These are phyloP conservation scores for Lacanobia oleracea DNA, from an alignment of 2,888 invertebrate genomes.

Conservation along the genomic window DNA sequence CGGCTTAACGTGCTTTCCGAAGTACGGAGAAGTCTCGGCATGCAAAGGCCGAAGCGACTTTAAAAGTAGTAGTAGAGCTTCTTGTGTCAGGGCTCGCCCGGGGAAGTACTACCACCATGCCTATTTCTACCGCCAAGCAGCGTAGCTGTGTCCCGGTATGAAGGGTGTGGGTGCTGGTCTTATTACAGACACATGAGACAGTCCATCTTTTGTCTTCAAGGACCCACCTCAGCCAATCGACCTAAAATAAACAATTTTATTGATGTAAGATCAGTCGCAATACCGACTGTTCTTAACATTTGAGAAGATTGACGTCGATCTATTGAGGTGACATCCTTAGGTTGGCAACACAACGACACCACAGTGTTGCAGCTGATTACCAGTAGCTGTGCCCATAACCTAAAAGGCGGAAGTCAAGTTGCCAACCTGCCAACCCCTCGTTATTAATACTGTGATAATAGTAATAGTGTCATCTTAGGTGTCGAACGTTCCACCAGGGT, in stretches of 20 bases:
- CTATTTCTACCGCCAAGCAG: conserved; percentile 11
- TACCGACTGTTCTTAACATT: no score
- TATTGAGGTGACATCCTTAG: not conserved
- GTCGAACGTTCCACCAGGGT: conserved; percentile 6
- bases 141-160: conserved; percentile 2
- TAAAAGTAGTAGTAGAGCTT: conserved; percentile 38
- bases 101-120: conserved; percentile 47
- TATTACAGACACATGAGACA: conserved; percentile 29
- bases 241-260: not conserved
- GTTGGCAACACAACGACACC: conserved; percentile 2
- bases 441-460: conserved; percentile 35
- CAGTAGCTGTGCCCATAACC: conserved; percentile 1
- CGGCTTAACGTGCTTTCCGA: not conserved
- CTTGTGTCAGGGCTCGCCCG: conserved; percentile 38
- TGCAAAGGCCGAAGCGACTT: not conserved
- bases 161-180: conserved; percentile 30
- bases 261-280: not conserved
- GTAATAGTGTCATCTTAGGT: conserved; percentile 17
- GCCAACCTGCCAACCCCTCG: not conserved
- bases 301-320: not conserved
- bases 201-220: conserved; percentile 16
- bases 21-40: not conserved
- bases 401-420: conserved; percentile 4
- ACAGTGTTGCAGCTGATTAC: not conserved
- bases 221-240: not conserved